Evolutionary conservation across 2,113 vertebrate species (phyloP).

Genomic region (Aramus guarauna): DNA sequence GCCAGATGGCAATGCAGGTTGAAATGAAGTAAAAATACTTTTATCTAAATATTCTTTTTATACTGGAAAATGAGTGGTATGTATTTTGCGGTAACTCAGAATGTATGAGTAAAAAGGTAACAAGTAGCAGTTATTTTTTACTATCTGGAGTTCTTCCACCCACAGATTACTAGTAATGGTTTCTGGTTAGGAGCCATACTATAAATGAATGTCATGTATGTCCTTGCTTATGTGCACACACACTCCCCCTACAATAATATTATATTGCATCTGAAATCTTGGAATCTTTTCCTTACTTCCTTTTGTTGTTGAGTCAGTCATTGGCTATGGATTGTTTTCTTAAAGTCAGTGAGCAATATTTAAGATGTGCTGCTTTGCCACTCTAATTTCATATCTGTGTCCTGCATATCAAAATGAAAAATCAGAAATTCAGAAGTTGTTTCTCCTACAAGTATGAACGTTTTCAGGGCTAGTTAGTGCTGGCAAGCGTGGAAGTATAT

Average conservation of each 20-base stretch:
- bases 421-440: background rate
- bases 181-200: background rate
- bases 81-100: background rate
- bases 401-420: background rate
- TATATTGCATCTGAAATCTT: background rate
- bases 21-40: background rate
- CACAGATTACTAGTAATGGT: background rate
- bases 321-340: background rate
- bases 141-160: background rate
- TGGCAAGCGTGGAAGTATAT: background rate
- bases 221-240: background rate
- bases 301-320: background rate
- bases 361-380: background rate
- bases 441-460: background rate
- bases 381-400: background rate
- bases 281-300: background rate
- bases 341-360: background rate
- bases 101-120: background rate
- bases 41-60: background rate
- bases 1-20: background rate
- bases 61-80: background rate
- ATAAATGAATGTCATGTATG: background rate
- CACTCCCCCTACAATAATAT: accelerated
- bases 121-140: background rate
- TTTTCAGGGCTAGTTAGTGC: background rate